Evolutionary conservation across 2,113 vertebrate genomes (phyloP).

Genomic region (Rynchops niger): DNA sequence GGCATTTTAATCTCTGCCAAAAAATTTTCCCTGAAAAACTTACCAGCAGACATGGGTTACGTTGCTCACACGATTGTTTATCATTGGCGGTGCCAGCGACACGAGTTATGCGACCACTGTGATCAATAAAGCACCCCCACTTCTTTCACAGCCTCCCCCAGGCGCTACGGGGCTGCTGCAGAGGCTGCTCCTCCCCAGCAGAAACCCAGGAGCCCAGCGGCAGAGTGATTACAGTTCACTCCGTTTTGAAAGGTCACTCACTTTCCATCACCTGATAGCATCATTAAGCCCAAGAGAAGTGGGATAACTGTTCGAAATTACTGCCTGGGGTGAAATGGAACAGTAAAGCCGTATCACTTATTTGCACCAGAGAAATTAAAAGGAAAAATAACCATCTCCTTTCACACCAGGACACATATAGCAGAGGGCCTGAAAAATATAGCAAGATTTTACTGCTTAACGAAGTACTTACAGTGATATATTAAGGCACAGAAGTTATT

Average conservation of each 20-base stretch:
- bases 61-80: neutral
- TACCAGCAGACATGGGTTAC: neutral
- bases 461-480: neutral
- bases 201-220: neutral
- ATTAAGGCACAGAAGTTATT: neutral
- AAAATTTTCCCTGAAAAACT: neutral
- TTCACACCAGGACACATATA: neutral
- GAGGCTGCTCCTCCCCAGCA: neutral
- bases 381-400: neutral
- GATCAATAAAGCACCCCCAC: neutral
- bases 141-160: neutral
- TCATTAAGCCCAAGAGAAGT: slow-evolving; percentile 23
- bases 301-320: slow-evolving; percentile 6
- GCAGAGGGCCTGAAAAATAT: neutral
- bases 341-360: neutral
- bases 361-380: slow-evolving; percentile 13
- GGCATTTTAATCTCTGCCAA: neutral
- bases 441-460: neutral
- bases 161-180: neutral
- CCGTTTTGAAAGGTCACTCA: slow-evolving; percentile 13
- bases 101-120: neutral
- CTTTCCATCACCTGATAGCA: neutral
- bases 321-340: slow-evolving; percentile 31
- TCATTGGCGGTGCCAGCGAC: neutral
- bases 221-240: neutral